Conservation (phyloP, 2,797 vertebrate genomes). For the Phataginus tricuspis region DNA sequence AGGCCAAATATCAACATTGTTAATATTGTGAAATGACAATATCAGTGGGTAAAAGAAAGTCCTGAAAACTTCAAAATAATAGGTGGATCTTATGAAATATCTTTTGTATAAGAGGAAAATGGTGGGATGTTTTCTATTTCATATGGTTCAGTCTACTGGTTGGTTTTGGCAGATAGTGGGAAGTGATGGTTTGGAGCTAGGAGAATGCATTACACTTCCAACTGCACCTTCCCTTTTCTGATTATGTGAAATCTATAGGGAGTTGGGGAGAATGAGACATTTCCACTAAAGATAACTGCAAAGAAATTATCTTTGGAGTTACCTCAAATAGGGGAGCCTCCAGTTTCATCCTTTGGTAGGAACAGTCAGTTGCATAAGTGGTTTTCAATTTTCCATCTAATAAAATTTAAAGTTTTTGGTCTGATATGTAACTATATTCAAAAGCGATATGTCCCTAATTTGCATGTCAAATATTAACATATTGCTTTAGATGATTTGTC, state of each 20-base stretch:
- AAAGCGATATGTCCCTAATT: neutral
- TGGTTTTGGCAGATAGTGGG: neutral
- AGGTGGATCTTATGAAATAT: neutral
- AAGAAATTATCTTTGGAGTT: neutral
- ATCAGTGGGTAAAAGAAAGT: neutral
- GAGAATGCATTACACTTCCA: neutral
- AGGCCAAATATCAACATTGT: neutral
- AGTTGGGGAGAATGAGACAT: neutral
- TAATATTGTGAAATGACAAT: neutral
- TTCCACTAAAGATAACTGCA: neutral
- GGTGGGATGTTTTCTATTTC: neutral
- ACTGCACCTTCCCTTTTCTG: neutral
- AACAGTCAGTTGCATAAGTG: neutral
- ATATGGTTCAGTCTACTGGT: neutral
- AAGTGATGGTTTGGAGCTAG: neutral
- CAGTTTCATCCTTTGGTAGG: neutral
- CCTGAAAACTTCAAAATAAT: neutral
- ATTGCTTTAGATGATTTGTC: neutral
- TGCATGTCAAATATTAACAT: neutral
- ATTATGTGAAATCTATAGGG: neutral
- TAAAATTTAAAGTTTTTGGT: neutral
- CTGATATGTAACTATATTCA: neutral
- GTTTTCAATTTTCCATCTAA: neutral
- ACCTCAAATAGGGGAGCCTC: neutral
- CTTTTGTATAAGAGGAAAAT: neutral